A percentile compares a stretch with the other conserved stretches of the same genome.
phyloP scores from a whole-genome alignment of 2,888 invertebrate species.

The Hololepta plana region DNA sequence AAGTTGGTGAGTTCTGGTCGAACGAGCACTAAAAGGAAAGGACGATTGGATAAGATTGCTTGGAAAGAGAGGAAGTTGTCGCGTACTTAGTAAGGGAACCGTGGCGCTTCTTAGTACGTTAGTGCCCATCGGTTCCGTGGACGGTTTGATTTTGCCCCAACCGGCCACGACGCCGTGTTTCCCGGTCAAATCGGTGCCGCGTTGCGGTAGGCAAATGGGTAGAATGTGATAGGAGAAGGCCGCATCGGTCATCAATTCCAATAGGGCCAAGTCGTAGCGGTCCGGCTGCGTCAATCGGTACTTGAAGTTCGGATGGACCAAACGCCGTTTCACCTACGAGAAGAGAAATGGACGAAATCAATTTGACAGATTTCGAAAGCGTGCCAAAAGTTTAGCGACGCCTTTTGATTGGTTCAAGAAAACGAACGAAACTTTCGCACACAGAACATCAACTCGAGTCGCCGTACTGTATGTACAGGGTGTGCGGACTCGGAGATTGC shows the following conservation, averaged over 20 bases:
- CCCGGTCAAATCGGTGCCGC: slow-evolving; percentile 28
- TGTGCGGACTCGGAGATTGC: too few relatives aligned
- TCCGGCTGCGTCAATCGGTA: slow-evolving; percentile 71
- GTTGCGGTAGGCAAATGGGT: slow-evolving; percentile 59
- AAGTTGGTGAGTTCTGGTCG: not conserved
- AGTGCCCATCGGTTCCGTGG: slow-evolving; percentile 57
- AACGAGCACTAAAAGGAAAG: not conserved
- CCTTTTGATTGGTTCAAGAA: not conserved
- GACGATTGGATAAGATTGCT: not conserved
- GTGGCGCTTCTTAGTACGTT: slow-evolving; percentile 62
- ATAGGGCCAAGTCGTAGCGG: slow-evolving; percentile 58
- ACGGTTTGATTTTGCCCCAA: slow-evolving; percentile 67
- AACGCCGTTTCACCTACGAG: slow-evolving; percentile 44
- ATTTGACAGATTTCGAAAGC: slow-evolving; percentile 1
- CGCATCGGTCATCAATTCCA: slow-evolving; percentile 51
- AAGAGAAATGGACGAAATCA: slow-evolving; percentile 3
- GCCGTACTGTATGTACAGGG: too few relatives aligned
- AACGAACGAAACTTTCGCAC: too few relatives aligned
- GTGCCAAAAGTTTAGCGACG: not conserved
- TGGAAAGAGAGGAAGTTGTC: not conserved
- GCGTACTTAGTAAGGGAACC: slow-evolving; percentile 62
- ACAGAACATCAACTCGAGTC: too few relatives aligned
- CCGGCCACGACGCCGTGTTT: slow-evolving; percentile 54
- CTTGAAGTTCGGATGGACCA: slow-evolving; percentile 64
- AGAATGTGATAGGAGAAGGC: slow-evolving; percentile 39